Evolutionary conservation across 2,113 vertebrate genomes (phyloP).

Genomic region (Xiphorhynchus elegans): DNA sequence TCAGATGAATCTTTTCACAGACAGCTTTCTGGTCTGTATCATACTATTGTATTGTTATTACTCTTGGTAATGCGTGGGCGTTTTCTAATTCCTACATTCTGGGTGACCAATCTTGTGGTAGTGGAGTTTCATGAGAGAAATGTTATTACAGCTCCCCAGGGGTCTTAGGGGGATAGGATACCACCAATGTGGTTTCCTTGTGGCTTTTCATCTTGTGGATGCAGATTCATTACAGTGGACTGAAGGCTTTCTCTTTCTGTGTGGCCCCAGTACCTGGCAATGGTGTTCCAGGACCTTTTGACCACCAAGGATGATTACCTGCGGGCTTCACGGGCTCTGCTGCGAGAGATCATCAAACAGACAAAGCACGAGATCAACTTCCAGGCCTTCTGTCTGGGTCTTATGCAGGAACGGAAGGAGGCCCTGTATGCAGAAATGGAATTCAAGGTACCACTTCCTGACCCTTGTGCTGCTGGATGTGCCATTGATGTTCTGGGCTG

Average conservation of each 20-base stretch:
- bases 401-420: conserved; percentile 98
- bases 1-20: not conserved
- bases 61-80: not conserved
- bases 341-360: conserved; percentile 97
- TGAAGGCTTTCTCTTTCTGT: not conserved
- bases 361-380: conserved; percentile 99
- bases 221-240: not conserved
- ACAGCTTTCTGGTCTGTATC: not conserved
- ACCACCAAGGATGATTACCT: conserved; percentile 97
- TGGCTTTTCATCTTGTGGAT: not conserved
- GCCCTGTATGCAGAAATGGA: conserved; percentile 91
- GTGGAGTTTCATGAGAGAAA: not conserved
- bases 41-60: not conserved
- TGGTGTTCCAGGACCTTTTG: conserved; percentile 98
- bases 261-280: conserved; percentile 88
- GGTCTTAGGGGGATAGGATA: not conserved
- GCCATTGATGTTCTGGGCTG: not conserved
- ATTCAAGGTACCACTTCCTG: conserved; percentile 82
- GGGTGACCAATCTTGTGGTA: not conserved
- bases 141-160: rapidly evolving
- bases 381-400: conserved; percentile 95
- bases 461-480: not conserved
- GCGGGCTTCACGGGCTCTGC: conserved; percentile 89
- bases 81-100: not conserved
- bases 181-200: not conserved